A percentile compares a stretch with the other conserved stretches of the same genome.
These are phyloP conservation scores for Empis stercorea DNA, from an alignment of 2,888 invertebrate species.

Conservation along the genomic window DNA sequence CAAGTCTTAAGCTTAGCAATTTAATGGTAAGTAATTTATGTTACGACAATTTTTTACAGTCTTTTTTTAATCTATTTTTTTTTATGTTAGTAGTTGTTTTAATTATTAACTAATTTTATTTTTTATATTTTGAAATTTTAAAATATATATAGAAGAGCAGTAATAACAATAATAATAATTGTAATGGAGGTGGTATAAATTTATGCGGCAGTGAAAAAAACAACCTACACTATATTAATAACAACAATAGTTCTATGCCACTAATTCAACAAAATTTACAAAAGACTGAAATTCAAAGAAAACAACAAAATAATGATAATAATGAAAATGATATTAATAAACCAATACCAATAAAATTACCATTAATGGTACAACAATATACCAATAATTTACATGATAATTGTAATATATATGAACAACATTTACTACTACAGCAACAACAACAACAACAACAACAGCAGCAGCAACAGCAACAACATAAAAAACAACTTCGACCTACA, in stretches of 20 bases:
- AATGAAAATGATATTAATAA: background rate
- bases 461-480: conserved; percentile 25
- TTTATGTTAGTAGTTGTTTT: background rate
- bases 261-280: background rate
- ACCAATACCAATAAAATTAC: conserved; percentile 6
- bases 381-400: too few relatives aligned
- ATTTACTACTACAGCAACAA: conserved; percentile 11
- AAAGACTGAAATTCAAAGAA: background rate
- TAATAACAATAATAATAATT: conserved; percentile 12
- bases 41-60: background rate
- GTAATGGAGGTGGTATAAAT: background rate
- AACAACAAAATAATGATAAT: too few relatives aligned
- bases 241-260: conserved; percentile 17
- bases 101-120: background rate
- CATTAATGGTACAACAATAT: conserved; percentile 11
- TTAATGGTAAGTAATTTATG: conserved; percentile 38
- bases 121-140: background rate
- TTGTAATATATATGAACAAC: conserved; percentile 9
- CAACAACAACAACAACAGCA: conserved; percentile 14
- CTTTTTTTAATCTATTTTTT: background rate
- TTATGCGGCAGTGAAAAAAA: background rate
- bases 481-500: conserved; percentile 9
- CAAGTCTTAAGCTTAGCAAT: conserved; percentile 35
- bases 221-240: conserved; percentile 12
- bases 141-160: conserved; percentile 28